phyloP scores from a whole-genome alignment of 2,888 invertebrate genomes.

The Timandra comae region DNA sequence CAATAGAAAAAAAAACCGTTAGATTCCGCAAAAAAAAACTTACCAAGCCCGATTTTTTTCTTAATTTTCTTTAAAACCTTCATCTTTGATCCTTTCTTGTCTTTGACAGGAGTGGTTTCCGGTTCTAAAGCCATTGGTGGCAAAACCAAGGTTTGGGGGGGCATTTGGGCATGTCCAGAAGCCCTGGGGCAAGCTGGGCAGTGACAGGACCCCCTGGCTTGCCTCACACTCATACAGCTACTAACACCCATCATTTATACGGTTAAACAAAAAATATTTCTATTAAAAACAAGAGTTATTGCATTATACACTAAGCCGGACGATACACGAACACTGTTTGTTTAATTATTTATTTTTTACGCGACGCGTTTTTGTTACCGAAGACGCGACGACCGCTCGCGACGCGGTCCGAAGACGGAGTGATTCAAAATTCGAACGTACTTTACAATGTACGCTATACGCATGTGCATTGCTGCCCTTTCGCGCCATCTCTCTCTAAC shows the following conservation, averaged over 20 bases:
- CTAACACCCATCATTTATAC: slow-evolving; percentile 72
- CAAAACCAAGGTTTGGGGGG: slow-evolving; percentile 63
- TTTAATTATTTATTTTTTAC: background rate
- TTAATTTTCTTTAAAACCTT: slow-evolving; percentile 93
- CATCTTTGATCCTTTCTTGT: slow-evolving; percentile 82
- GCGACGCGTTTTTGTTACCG: slow-evolving; percentile 7
- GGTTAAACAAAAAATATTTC: slow-evolving; percentile 27
- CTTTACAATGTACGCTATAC: slow-evolving; percentile 27
- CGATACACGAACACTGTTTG: slow-evolving; percentile 4
- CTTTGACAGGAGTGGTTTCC: slow-evolving; percentile 64
- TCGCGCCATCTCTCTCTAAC: slow-evolving; percentile 18
- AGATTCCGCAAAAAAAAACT: no score
- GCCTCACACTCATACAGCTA: slow-evolving; percentile 77
- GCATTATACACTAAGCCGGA: slow-evolving; percentile 8
- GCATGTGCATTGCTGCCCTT: slow-evolving; percentile 37
- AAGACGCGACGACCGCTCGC: slow-evolving; percentile 50
- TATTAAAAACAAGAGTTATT: slow-evolving; percentile 19
- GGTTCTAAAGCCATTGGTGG: slow-evolving; percentile 69
- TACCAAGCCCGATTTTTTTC: slow-evolving; percentile 91
- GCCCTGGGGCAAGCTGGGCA: slow-evolving; percentile 71
- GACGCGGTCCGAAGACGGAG: slow-evolving; percentile 55
- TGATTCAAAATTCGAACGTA: slow-evolving; percentile 25
- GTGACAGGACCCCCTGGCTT: slow-evolving; percentile 74
- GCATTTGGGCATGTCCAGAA: slow-evolving; percentile 58
- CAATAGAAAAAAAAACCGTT: no score